Evolutionary conservation across 2,797 vertebrate species (phyloP).

Genomic region (Rhyacichthys aspro): DNA sequence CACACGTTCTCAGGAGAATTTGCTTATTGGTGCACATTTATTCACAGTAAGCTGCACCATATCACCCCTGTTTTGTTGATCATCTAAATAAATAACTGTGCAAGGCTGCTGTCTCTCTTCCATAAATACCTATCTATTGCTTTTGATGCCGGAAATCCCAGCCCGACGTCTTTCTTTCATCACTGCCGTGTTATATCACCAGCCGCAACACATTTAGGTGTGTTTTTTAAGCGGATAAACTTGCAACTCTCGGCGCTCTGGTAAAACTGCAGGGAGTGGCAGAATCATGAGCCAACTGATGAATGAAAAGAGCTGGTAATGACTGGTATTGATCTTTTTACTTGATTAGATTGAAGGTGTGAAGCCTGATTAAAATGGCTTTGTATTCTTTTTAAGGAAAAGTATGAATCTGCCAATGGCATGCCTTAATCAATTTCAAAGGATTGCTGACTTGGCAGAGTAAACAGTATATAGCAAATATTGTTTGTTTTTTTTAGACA

Average conservation of each 20-base stretch:
- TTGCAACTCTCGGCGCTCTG: conserved; percentile 23
- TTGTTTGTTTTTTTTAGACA: too few species aligned
- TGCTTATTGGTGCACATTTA: too few species aligned
- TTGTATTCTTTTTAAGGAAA: not conserved
- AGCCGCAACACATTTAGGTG: conserved; percentile 13
- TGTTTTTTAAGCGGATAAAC: conserved; percentile 17
- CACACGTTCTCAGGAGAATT: too few species aligned
- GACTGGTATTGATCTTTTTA: conserved; percentile 19
- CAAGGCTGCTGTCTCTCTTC: conserved; percentile 13
- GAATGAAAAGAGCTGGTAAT: conserved; percentile 34
- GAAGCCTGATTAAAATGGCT: conserved; percentile 19
- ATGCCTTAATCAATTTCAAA: conserved; percentile 2
- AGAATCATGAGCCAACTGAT: conserved; percentile 17
- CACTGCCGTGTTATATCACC: conserved; percentile 11
- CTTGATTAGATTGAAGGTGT: conserved; percentile 27
- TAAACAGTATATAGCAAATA: not conserved
- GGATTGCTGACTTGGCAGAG: conserved; percentile 7
- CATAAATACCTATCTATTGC: conserved; percentile 26
- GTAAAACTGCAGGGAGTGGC: conserved; percentile 27
- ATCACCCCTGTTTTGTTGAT: conserved; percentile 47
- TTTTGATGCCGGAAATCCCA: conserved; percentile 29
- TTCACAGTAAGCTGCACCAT: conserved; percentile 16
- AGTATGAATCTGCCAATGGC: not conserved
- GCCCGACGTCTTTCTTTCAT: conserved; percentile 26
- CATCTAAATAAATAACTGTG: conserved; percentile 48